Evolutionary conservation across 2,113 vertebrate species (phyloP), one percentile per base, ranked within the genome.

Genomic region (Copsychus sechellarum): DNA sequence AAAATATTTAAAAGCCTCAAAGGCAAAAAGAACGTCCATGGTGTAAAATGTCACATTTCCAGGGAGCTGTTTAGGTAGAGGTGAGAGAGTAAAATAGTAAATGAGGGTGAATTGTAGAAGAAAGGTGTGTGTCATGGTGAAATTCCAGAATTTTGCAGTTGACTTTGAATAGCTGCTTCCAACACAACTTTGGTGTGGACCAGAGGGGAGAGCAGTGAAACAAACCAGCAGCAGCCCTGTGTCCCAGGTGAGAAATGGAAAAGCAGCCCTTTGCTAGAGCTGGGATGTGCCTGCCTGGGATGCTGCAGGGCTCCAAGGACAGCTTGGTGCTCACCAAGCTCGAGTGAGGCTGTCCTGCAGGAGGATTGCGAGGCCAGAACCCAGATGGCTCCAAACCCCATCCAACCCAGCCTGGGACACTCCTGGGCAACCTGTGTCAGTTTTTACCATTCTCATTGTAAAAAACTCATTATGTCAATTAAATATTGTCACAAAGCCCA

Each of bases 231-330:
- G 28, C 13, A n/a, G 4, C 31, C n/a, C n/a, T 31, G 29, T 28
- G 56, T 40, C 9, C 66, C 21, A 1, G 0, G 0, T 26, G n/a
- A 18, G 50, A 31, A 69, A 47, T 14, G 13, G 53, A 48, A 33
- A 53, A 60, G 22, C 2, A 29, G 4, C 15, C 28, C 28, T 20
- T 82, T 86, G 36, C 48, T 62, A 40, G 67, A 43, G 76, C 61
- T 71, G 57, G 60, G 22, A 2, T 20, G 34, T 20, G 23, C 22
- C 1, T 28, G 50, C 25, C 51, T 2, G 22, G 40, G 42, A 2
- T 36, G 70, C 50, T 7, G 5, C 0, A 25, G 69, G 45, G 16
- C 57, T 64, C 65, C 38, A 25, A 25, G 60, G 33, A 58, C 38
- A 12, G 8, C 18, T 4, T 29, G 76, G 43, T 58, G 65, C 11